These are phyloP conservation scores for Lasius fuliginosus DNA, from an alignment of 2,888 invertebrate species.

Conservation along the genomic window DNA sequence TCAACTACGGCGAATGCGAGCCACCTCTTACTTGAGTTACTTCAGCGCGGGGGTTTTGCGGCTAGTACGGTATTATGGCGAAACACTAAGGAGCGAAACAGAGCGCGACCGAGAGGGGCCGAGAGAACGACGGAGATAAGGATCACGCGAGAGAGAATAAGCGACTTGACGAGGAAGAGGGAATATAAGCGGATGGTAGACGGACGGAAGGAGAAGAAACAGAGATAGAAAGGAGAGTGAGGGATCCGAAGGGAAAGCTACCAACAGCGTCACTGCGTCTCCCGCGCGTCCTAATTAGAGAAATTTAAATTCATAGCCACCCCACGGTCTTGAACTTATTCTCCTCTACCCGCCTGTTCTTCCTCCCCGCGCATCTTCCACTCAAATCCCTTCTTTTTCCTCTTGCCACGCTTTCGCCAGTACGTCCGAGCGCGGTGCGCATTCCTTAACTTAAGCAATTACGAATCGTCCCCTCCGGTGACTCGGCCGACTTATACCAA, in stretches of 20 bases:
- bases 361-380: conserved; percentile 56
- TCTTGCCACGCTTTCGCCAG: conserved; percentile 53
- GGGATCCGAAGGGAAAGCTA: conserved; percentile 74
- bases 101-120: background rate
- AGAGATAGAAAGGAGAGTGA: conserved; percentile 65
- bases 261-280: conserved; percentile 78
- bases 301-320: conserved; percentile 86
- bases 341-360: conserved; percentile 61
- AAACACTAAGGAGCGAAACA: conserved; percentile 45
- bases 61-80: conserved; percentile 71
- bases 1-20: conserved; percentile 82
- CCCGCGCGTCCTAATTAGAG: conserved; percentile 85
- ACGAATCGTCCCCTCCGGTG: conserved; percentile 73
- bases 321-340: conserved; percentile 79
- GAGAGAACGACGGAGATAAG: conserved; percentile 46
- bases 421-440: conserved; percentile 70
- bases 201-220: conserved; percentile 40
- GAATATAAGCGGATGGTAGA: conserved; percentile 63
- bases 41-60: conserved; percentile 77
- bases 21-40: conserved; percentile 82
- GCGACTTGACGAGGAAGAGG: conserved; percentile 52
- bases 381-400: conserved; percentile 58
- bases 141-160: conserved; percentile 57
- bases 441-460: conserved; percentile 83
- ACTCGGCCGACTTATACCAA: conserved; percentile 78